Evolutionary conservation across 1,140 invertebrate genomes (phyloP).

Genomic region (Fopius arisanus): DNA sequence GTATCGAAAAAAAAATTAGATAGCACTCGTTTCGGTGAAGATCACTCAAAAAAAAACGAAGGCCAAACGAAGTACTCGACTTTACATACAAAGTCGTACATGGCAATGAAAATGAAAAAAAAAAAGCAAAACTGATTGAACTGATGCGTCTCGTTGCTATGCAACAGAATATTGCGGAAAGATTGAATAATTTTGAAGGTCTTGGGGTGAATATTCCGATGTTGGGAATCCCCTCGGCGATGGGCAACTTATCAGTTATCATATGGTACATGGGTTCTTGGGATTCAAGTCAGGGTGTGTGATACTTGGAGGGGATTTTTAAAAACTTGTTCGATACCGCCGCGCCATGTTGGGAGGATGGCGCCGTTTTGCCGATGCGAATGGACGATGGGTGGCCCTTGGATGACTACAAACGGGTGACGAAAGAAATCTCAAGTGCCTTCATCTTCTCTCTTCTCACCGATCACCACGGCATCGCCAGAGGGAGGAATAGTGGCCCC

Average conservation of each 20-base stretch:
- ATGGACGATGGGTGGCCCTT: conserved; percentile 19
- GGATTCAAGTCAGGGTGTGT: neutral
- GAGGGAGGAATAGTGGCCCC: neutral
- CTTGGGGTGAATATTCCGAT: no score
- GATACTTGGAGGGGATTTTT: neutral
- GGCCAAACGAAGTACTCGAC: no score
- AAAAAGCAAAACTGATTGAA: no score
- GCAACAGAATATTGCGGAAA: no score
- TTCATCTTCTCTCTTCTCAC: neutral
- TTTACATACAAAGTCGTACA: no score
- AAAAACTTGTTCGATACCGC: conserved; percentile 13
- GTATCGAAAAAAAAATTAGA: no score
- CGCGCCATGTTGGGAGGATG: conserved; percentile 15
- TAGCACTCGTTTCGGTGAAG: no score
- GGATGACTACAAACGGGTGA: conserved; percentile 11
- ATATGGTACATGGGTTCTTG: neutral
- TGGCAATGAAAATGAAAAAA: no score
- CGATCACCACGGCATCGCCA: conserved; percentile 1
- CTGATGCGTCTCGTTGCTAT: no score
- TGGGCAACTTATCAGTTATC: neutral
- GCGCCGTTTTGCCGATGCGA: conserved; percentile 13
- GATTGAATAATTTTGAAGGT: no score
- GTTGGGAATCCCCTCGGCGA: no score
- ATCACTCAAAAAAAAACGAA: no score
- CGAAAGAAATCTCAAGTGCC: conserved; percentile 15